A percentile compares a stretch with the other conserved stretches of the same genome.
Evolutionary conservation across 2,113 vertebrate species (phyloP).

Genomic region (Amblyopsis rosae): DNA sequence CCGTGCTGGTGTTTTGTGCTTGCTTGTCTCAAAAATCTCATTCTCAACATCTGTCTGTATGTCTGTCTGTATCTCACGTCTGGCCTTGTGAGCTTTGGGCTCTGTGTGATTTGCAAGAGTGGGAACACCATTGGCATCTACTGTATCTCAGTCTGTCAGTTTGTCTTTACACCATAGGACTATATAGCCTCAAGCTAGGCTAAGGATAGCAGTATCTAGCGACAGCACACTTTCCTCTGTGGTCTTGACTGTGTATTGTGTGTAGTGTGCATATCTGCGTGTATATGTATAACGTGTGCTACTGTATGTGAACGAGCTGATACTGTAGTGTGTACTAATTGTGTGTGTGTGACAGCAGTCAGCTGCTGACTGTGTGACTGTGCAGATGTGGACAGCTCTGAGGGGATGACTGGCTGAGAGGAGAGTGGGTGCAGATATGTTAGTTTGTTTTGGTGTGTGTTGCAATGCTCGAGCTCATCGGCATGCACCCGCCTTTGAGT

Average conservation of each 20-base stretch:
- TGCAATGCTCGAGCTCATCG: neutral
- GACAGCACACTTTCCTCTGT: constrained; percentile 16
- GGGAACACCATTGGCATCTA: too few relatives aligned
- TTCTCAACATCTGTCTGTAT: constrained; percentile 9
- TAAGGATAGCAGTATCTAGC: too few relatives aligned
- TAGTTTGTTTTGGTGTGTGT: neutral
- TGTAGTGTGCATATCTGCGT: constrained; percentile 4
- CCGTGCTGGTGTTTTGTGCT: constrained; percentile 24
- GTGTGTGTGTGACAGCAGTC: constrained; percentile 50
- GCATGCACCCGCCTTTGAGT: too few relatives aligned
- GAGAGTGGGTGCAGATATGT: neutral
- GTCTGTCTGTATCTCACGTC: constrained; percentile 1
- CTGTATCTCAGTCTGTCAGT: constrained; percentile 1
- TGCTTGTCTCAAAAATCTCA: constrained; percentile 33
- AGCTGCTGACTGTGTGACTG: constrained; percentile 49
- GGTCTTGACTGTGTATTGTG: neutral
- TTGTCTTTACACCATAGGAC: neutral
- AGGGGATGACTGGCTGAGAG: constrained; percentile 29
- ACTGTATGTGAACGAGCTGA: neutral
- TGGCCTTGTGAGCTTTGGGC: too few relatives aligned
- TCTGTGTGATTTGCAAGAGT: too few relatives aligned
- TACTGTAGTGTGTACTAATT: neutral
- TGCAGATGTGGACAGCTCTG: constrained; percentile 30
- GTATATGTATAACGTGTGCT: constrained; percentile 22
- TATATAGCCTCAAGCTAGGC: too few relatives aligned